These are phyloP conservation scores for Yoshiicerus persimilis DNA, from an alignment of 1,140 invertebrate species.

Conservation along the genomic window DNA sequence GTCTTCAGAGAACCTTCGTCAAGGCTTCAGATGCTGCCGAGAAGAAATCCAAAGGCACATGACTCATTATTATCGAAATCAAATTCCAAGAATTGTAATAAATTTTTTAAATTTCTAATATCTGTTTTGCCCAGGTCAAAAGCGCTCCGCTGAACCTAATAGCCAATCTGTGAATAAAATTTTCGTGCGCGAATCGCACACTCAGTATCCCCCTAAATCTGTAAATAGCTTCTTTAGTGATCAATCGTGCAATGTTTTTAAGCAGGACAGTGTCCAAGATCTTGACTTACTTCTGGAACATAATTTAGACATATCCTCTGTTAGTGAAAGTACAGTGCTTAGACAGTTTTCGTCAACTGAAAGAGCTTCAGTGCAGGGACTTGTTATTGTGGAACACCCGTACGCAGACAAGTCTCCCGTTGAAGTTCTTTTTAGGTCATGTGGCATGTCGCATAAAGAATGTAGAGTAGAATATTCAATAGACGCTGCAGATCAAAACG, in stretches of 20 bases:
- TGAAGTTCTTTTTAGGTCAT: slow-evolving; percentile 27
- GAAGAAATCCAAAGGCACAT: slow-evolving; percentile 64
- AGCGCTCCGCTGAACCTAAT: not conserved
- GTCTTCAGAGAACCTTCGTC: slow-evolving; percentile 73
- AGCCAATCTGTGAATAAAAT: slow-evolving; percentile 11
- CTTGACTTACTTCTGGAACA: not conserved
- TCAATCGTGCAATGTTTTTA: not conserved
- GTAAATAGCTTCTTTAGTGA: not conserved
- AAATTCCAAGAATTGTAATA: not conserved
- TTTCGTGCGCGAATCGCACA: not conserved
- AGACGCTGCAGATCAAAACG: not conserved
- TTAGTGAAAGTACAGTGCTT: not conserved
- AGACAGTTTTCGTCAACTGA: not conserved
- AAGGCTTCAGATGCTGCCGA: slow-evolving; percentile 73
- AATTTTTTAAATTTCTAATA: not conserved
- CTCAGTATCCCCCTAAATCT: not conserved
- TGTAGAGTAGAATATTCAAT: not conserved
- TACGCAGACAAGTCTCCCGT: slow-evolving; percentile 4
- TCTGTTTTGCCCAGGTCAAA: slow-evolving; percentile 8
- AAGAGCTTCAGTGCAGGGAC: not conserved
- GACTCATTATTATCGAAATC: not conserved
- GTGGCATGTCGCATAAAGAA: slow-evolving; percentile 32
- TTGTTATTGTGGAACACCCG: slow-evolving; percentile 25
- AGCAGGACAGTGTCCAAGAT: not conserved
- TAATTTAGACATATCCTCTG: not conserved